Base-by-base conservation (phyloP, 2,888 invertebrate genomes). In the Apomyelois bistriatella region DNA sequence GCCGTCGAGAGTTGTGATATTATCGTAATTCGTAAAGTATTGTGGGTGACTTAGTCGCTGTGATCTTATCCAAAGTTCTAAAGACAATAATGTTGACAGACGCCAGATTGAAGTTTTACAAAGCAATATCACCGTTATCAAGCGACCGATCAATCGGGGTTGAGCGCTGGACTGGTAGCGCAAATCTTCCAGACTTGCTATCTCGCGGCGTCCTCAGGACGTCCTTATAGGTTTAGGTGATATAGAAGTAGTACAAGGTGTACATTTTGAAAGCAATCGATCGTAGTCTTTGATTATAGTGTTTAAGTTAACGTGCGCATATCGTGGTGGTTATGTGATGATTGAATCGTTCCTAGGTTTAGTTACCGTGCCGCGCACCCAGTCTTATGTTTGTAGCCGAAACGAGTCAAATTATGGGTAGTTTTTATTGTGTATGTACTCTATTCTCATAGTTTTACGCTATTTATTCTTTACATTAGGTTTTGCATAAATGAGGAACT, bases 1-100 rank as follows among this genome's bases (percentile, higher is more conserved):
- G 81, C 82, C 83, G 83, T 84, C 83, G 73, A 80, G 71, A 72
- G 66, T 74, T 83, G 82, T 85, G 85, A 84, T 85, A 85, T 79
- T 79, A 74, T 63, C 61, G 61, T 68, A 62, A 70, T 74, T 65
- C 69, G 68, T 60, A 64, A 41, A 22, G 42, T 22, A 35, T 65
- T 60, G 66, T 63, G 68, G 65, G 69, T 65, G 75, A 72, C 66
- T 72, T 63, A 68, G 68, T 74, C 65, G 65, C 64, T 55, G 61
- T 52, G 51, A 56, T 57, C 61, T 60, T 58, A 62, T 62, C 65
- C 65, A 65, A 59, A 65, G 60, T 63, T 65, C 62, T 62, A 60
- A 50, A 65, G 74, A 73, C 76, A 74, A 71, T 78, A 72, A 69
- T 60, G 69, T 67, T 59, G 65, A 61, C 56, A 64, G 59, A 54